Evolutionary conservation across 2,888 invertebrate genomes (phyloP).

Genomic region (Busseola fusca): DNA sequence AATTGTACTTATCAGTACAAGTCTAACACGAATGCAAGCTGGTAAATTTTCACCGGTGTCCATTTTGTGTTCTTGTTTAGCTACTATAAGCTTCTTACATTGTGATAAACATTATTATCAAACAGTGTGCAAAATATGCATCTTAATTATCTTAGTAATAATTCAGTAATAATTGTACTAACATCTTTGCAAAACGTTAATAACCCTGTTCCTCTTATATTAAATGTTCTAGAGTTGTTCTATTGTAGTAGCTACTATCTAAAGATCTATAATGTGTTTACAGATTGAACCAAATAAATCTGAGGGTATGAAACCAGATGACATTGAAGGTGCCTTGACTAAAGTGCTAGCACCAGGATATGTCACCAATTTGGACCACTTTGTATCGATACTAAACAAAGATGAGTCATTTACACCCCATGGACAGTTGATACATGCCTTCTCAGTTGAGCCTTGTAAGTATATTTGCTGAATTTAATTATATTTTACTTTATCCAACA

Average conservation of each 20-base stretch:
- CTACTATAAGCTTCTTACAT: neutral
- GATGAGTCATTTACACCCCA: conserved; percentile 93
- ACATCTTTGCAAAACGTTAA: neutral
- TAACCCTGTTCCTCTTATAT: neutral
- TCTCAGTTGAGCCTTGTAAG: conserved; percentile 85
- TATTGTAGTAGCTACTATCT: too few relatives aligned
- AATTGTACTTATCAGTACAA: neutral
- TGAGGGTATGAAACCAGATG: conserved; percentile 92
- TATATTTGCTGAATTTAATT: conserved; percentile 32
- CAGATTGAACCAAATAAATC: conserved; percentile 89
- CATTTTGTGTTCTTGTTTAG: conserved; percentile 6
- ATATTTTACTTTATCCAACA: neutral
- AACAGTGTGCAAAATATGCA: neutral
- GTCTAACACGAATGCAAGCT: neutral
- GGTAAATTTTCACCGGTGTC: neutral
- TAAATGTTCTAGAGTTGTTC: conserved; percentile 1
- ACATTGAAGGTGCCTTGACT: conserved; percentile 91
- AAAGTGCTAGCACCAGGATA: conserved; percentile 92
- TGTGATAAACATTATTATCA: neutral
- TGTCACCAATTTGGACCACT: conserved; percentile 92
- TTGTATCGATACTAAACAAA: conserved; percentile 91
- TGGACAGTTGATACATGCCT: conserved; percentile 91
- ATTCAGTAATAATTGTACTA: neutral
- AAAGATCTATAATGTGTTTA: conserved; percentile 10
- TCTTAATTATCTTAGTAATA: too few relatives aligned